Percentiles rank a stretch among this genome's conserved stretches.
Evolutionary conservation across 1,140 invertebrate genomes (phyloP).

Genomic region (Globodera rostochiensis): DNA sequence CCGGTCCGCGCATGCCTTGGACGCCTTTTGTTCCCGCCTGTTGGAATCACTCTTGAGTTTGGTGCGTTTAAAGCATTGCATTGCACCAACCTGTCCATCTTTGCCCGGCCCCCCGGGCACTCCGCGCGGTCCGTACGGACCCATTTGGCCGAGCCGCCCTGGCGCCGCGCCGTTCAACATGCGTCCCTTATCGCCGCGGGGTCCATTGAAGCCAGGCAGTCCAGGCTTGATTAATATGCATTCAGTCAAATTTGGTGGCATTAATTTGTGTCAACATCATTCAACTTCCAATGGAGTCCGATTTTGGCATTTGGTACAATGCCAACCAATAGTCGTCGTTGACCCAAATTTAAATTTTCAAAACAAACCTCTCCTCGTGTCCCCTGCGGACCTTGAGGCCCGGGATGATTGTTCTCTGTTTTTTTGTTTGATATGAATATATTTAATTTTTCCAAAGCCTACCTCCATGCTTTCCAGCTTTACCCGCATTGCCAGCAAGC

Average conservation of each 20-base stretch:
- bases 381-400: neutral
- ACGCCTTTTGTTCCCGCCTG: neutral
- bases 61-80: neutral
- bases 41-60: neutral
- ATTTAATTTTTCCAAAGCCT: neutral
- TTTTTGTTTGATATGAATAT: neutral
- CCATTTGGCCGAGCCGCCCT: neutral
- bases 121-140: neutral
- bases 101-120: neutral
- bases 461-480: conserved; percentile 3
- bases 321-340: too few species aligned
- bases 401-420: neutral
- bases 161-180: conserved; percentile 11
- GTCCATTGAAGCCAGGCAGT: neutral
- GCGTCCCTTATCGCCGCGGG: neutral
- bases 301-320: too few species aligned
- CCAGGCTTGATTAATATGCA: neutral
- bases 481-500: conserved; percentile 18
- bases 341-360: too few species aligned
- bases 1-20: neutral
- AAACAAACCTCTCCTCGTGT: neutral
- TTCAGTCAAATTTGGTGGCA: neutral
- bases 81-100: neutral
- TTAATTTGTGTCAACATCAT: neutral
- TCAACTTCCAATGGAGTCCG: too few species aligned